phyloP scores from a whole-genome alignment of 92 coral and sea anemone genomes.

The Heliopora coerulea region DNA sequence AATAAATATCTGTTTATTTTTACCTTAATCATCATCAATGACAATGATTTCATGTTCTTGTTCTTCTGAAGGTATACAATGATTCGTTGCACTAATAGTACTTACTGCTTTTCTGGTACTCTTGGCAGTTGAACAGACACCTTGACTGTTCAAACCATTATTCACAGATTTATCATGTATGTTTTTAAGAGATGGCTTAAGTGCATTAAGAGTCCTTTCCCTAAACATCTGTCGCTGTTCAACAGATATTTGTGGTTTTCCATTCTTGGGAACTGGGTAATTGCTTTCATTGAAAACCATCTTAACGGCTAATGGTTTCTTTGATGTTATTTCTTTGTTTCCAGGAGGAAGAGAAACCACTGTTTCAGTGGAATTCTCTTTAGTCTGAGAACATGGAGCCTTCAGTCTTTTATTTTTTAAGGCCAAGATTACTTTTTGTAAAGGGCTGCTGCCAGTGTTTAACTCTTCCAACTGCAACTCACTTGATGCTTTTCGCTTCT shows the following conservation, averaged over 20 bases:
- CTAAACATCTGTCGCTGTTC: constrained; percentile 8
- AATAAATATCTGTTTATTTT: too few species aligned
- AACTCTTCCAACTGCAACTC: background rate
- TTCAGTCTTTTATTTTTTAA: constrained; percentile 21
- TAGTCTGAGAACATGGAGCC: constrained; percentile 4
- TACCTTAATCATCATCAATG: constrained; percentile 19
- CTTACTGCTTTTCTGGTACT: too few species aligned
- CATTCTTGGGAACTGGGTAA: background rate
- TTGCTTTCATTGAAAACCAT: background rate
- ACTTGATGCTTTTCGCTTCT: constrained; percentile 16
- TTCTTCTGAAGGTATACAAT: background rate
- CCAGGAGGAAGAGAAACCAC: background rate
- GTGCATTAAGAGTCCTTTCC: constrained; percentile 16
- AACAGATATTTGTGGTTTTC: background rate
- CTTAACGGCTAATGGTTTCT: background rate
- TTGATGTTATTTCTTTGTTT: background rate
- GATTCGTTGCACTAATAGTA: too few species aligned
- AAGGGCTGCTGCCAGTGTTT: background rate
- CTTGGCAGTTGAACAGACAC: background rate
- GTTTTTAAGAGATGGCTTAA: background rate
- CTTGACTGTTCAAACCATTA: too few species aligned
- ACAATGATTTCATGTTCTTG: constrained; percentile 1
- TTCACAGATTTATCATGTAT: background rate
- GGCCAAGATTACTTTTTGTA: background rate
- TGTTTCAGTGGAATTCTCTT: background rate